Conservation (phyloP, 2,888 invertebrate species). For the Athalia circularis region DNA sequence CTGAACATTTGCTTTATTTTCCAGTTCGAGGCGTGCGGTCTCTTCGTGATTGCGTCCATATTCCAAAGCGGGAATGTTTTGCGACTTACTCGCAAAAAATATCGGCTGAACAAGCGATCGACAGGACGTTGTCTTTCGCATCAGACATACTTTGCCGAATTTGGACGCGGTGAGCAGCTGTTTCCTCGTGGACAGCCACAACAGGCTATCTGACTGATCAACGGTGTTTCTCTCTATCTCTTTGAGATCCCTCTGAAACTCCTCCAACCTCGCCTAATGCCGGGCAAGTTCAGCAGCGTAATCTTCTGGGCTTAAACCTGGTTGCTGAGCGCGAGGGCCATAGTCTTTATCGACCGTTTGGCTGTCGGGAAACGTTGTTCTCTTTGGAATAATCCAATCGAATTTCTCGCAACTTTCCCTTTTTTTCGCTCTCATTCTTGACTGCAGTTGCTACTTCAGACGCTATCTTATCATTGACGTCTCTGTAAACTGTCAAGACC, state of each 20-base stretch:
- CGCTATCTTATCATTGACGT: conserved; percentile 4
- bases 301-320: too few relatives aligned
- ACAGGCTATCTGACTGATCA: conserved; percentile 17
- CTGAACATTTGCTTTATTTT: conserved; percentile 45
- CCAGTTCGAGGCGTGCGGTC: conserved; percentile 49
- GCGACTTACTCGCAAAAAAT: conserved; percentile 45
- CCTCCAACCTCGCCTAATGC: background rate
- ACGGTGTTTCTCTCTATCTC: background rate
- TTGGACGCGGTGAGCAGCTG: conserved; percentile 51
- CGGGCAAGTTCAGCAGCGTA: background rate
- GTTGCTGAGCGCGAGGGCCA: too few relatives aligned
- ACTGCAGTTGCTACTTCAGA: conserved; percentile 2
- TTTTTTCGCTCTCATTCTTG: background rate
- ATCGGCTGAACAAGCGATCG: conserved; percentile 48
- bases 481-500: too few relatives aligned
- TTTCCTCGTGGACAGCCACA: conserved; percentile 40
- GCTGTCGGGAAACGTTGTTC: too few relatives aligned
- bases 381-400: background rate
- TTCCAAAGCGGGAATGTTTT: conserved; percentile 45
- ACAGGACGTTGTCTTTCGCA: conserved; percentile 47
- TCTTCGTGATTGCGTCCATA: conserved; percentile 52
- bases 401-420: background rate
- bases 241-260: background rate
- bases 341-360: too few relatives aligned
- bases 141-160: conserved; percentile 51